phyloP scores from a whole-genome alignment of 2,113 vertebrate genomes.

The Plotosus lineatus region DNA sequence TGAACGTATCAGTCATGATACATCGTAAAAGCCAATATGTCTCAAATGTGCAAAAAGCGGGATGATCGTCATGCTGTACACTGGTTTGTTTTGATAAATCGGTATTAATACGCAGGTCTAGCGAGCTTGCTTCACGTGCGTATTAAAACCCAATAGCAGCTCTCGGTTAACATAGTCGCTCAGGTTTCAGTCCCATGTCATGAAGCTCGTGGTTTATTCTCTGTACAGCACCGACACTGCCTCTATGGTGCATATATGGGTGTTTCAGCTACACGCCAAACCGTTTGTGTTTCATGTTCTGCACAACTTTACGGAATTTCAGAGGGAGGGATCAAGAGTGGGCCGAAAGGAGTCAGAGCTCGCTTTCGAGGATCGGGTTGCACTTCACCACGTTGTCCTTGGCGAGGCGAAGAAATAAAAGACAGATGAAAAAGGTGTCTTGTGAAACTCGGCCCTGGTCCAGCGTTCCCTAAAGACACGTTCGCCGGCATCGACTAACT shows the following conservation, averaged over 20 bases:
- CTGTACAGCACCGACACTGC: neutral
- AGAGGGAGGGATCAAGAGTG: neutral
- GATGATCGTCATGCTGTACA: neutral
- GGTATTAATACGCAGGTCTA: too few species aligned
- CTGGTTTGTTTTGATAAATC: neutral
- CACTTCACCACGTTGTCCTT: conserved; percentile 16
- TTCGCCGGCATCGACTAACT: conserved; percentile 29
- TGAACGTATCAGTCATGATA: too few species aligned
- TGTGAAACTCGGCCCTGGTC: conserved; percentile 24
- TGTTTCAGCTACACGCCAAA: neutral
- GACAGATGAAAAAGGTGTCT: conserved; percentile 25
- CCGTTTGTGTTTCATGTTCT: neutral
- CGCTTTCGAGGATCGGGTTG: conserved; percentile 4
- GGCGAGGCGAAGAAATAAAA: conserved; percentile 23
- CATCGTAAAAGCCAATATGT: too few species aligned
- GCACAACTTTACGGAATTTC: neutral
- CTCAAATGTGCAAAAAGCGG: too few species aligned
- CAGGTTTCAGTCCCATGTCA: neutral
- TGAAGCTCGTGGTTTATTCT: neutral
- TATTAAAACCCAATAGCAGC: too few species aligned
- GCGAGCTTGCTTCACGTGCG: too few species aligned
- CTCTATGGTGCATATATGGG: neutral
- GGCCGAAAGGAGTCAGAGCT: conserved; percentile 6
- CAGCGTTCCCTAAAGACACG: conserved; percentile 28
- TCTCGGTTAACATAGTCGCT: neutral